Percentiles rank a stretch among this genome's conserved stretches.
Conservation (phyloP, 2,797 vertebrate genomes). For the Molossus alvarezi region DNA sequence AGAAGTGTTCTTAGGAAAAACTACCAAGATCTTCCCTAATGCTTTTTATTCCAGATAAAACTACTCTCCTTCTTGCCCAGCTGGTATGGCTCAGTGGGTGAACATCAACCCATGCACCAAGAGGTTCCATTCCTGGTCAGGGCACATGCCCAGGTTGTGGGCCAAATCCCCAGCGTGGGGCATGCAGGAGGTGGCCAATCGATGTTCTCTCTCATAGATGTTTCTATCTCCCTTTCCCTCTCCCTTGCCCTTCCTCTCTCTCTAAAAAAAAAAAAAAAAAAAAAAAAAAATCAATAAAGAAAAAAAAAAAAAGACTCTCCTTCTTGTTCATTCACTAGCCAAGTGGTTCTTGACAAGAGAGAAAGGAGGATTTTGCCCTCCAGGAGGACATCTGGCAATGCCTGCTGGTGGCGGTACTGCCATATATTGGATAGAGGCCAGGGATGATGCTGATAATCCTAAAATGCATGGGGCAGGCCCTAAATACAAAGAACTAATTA, state of each 20-base stretch:
- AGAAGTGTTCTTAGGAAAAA: background rate
- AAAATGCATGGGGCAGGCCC: fast-evolving
- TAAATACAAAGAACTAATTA: background rate
- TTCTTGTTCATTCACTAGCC: background rate
- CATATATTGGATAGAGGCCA: background rate
- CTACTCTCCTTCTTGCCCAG: background rate
- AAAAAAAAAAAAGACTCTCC: too few relatives aligned
- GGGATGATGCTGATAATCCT: background rate
- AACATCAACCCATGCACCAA: too few relatives aligned
- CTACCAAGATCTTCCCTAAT: background rate
- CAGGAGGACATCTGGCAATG: background rate
- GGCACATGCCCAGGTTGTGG: too few relatives aligned
- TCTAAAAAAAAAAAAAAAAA: too few relatives aligned
- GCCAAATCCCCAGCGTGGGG: too few relatives aligned
- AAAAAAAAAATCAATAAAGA: too few relatives aligned
- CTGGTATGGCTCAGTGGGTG: too few relatives aligned
- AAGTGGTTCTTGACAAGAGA: background rate
- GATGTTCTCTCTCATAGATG: too few relatives aligned
- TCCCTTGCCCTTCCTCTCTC: too few relatives aligned
- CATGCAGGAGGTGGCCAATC: too few relatives aligned
- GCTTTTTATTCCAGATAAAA: background rate
- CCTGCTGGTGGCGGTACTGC: background rate
- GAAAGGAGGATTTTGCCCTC: background rate
- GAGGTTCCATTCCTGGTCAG: too few relatives aligned
- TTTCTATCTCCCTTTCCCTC: too few relatives aligned